Base-by-base conservation (phyloP, 1,140 invertebrate species). In the Venturia canescens region DNA sequence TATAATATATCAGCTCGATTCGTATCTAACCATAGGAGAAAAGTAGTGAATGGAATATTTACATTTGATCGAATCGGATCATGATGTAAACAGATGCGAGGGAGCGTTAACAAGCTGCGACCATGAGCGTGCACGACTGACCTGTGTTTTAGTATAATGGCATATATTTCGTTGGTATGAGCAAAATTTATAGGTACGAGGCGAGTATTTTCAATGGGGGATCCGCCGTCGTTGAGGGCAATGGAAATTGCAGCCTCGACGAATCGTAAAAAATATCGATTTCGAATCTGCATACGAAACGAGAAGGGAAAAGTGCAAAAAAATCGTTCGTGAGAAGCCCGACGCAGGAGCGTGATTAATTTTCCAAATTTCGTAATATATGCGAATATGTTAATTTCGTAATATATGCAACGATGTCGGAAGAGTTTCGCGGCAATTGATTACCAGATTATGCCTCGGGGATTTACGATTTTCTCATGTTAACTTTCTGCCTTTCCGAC, bases 81-180 rank as follows among this genome's bases (percentile, higher is more conserved):
- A 74, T 74, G 71, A 74, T 74, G 48, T 74, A 74, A 74, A 74
- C 71, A 48, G 71, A 74, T 48, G 71, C 57, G 71, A 74, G 44
- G 48, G 71, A 21, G 50, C 44, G 71, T 74, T 74, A 74, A 74
- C 71, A 48, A 57, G 71, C 23, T 27, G 71, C 31, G 71, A 74
- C 71, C 71, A 48, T 16, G 70, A 23, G 70, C 38, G 71, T 57
- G 71, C n/a, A 27, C 71, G 48, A n/a, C n/a, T n/a, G n/a, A n/a
- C n/a, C n/a, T n/a, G n/a, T n/a, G n/a, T n/a, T n/a, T n/a, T n/a
- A n/a, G n/a, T n/a, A n/a, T n/a, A n/a, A n/a, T n/a, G n/a, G n/a
- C n/a, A n/a, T n/a, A n/a, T n/a, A n/a, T n/a, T n/a, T n/a, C n/a
- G n/a, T n/a, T n/a, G n/a, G n/a, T n/a, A n/a, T n/a, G n/a, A n/a